Conservation (phyloP, 2,797 vertebrate genomes). For the Aphelocoma californica region DNA sequence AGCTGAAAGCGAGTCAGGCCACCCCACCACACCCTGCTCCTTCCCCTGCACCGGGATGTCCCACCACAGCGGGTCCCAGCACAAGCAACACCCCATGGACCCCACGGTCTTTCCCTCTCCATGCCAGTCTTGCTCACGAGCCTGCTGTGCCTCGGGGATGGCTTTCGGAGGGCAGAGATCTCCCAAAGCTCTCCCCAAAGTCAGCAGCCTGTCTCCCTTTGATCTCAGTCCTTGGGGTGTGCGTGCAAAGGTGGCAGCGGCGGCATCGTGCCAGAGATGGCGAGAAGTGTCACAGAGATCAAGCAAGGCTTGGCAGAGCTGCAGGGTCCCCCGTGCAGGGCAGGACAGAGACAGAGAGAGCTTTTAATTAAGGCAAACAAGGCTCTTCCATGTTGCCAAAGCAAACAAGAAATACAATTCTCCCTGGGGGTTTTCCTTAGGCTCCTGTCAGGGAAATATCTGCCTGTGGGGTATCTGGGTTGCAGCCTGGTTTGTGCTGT, state of each 20-base stretch:
- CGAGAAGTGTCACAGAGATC: not conserved
- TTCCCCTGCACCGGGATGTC: fast-evolving
- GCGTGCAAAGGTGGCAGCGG: not conserved
- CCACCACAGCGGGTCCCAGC: fast-evolving
- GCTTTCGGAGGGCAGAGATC: not conserved
- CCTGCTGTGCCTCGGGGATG: not conserved
- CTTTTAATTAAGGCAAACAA: not conserved
- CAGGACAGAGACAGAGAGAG: not conserved
- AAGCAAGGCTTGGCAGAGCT: not conserved
- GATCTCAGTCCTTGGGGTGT: fast-evolving
- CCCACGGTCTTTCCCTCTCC: fast-evolving
- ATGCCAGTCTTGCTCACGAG: fast-evolving
- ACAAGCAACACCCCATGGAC: fast-evolving
- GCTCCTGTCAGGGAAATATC: not conserved
- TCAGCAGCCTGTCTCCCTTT: not conserved
- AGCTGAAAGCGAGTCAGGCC: not conserved
- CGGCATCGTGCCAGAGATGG: not conserved
- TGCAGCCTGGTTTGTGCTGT: not conserved
- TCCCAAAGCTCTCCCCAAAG: not conserved
- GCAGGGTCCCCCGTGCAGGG: not conserved
- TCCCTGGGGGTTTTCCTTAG: not conserved
- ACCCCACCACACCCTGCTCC: fast-evolving
- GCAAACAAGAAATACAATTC: not conserved
- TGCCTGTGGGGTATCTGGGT: not conserved
- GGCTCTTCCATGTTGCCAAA: not conserved